phyloP scores from a whole-genome alignment of 2,888 invertebrate genomes.

The Noctua janthe region DNA sequence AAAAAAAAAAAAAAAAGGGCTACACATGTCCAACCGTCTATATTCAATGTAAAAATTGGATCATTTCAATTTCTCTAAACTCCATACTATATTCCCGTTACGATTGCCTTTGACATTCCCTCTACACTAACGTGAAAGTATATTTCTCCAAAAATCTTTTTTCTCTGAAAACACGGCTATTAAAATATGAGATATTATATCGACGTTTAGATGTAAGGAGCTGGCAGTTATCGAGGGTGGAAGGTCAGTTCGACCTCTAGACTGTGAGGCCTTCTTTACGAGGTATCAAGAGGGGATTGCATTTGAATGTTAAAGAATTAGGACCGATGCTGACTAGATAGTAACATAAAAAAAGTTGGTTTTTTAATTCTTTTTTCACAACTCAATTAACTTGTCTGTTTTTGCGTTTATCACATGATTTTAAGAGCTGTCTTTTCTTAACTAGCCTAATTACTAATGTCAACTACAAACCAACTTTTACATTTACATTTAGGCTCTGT shows the following conservation, averaged over 20 bases:
- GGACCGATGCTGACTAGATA: background rate
- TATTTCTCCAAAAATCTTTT: conserved; percentile 9
- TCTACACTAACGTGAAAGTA: background rate
- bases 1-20: too few relatives aligned
- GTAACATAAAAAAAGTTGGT: background rate
- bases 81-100: background rate
- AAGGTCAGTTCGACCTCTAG: conserved; percentile 56
- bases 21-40: background rate
- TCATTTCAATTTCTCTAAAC: conserved; percentile 16
- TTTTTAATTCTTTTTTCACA: background rate
- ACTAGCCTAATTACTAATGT: background rate
- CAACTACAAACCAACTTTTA: conserved; percentile 18
- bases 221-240: conserved; percentile 21
- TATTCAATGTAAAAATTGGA: background rate
- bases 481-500: background rate
- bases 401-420: background rate
- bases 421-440: background rate
- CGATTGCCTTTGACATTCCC: conserved; percentile 9
- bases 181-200: conserved; percentile 48
- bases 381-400: background rate
- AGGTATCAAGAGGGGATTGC: conserved; percentile 51
- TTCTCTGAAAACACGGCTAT: conserved; percentile 39
- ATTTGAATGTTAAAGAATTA: conserved; percentile 39
- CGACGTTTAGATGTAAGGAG: conserved; percentile 34
- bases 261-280: conserved; percentile 43